Evolutionary conservation across 1,140 invertebrate species (phyloP).

Genomic region (Drosophila sulfurigaster): DNA sequence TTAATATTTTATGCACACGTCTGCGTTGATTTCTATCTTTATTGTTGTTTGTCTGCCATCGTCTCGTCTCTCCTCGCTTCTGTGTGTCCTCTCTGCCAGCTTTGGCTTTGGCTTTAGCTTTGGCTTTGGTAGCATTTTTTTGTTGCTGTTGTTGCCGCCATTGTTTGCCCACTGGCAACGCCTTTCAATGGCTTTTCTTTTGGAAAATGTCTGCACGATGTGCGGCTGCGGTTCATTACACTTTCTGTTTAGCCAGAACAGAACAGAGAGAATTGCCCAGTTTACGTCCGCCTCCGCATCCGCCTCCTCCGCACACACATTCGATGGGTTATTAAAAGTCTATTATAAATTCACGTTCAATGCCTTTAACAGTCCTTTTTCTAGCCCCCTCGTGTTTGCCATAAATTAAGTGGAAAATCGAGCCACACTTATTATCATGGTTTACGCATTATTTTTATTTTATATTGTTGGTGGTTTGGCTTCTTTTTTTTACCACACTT

Average conservation of each 20-base stretch:
- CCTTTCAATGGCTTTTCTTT: constrained; percentile 76
- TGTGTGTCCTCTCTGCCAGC: background rate
- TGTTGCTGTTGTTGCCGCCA: constrained; percentile 29
- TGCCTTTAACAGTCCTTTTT: constrained; percentile 3
- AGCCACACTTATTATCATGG: constrained; percentile 56
- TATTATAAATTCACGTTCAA: constrained; percentile 75
- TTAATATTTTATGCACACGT: constrained; percentile 84
- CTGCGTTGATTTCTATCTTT: constrained; percentile 84
- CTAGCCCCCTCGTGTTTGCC: constrained; percentile 42
- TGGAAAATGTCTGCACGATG: constrained; percentile 78
- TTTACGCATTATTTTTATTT: constrained; percentile 36
- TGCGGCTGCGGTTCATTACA: constrained; percentile 78
- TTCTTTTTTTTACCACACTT: constrained; percentile 59
- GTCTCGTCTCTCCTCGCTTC: constrained; percentile 13
- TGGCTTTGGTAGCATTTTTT: constrained; percentile 13
- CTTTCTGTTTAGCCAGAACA: constrained; percentile 71
- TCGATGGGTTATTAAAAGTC: constrained; percentile 73
- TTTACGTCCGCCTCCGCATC: background rate
- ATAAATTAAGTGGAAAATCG: constrained; percentile 78
- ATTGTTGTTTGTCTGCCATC: constrained; percentile 76
- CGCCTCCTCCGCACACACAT: background rate
- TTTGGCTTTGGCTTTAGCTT: constrained; percentile 30
- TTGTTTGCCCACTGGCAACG: constrained; percentile 75
- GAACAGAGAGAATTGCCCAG: background rate
- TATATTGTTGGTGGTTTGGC: constrained; percentile 14